Conservation (phyloP, 1,140 invertebrate species). For the Platyscapa corneri region DNA sequence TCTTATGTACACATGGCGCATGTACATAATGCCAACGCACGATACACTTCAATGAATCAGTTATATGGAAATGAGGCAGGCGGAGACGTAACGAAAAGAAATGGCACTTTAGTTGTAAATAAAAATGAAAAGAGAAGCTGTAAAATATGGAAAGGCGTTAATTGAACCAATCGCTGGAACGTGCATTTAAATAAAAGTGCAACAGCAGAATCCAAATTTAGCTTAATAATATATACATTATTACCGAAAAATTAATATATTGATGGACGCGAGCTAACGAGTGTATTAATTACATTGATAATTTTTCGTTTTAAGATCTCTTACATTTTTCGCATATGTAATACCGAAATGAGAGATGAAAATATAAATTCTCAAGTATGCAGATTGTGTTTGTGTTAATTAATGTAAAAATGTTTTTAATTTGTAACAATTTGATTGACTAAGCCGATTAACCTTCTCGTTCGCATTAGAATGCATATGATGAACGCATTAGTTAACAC, state of each 20-base stretch:
- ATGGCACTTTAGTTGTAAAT: constrained; percentile 55
- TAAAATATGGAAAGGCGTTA: constrained; percentile 52
- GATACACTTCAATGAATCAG: constrained; percentile 48
- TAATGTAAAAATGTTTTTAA: constrained; percentile 37
- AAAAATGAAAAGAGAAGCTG: constrained; percentile 52
- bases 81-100: neutral
- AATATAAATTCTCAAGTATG: constrained; percentile 32
- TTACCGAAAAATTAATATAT: constrained; percentile 58
- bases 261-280: constrained; percentile 59
- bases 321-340: constrained; percentile 57
- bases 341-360: constrained; percentile 40
- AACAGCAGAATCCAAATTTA: constrained; percentile 48
- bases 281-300: constrained; percentile 59
- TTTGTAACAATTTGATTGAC: neutral
- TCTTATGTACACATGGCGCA: constrained; percentile 62
- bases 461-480: neutral
- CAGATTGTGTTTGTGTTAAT: constrained; percentile 58
- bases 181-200: constrained; percentile 38
- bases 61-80: constrained; percentile 31
- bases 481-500: constrained; percentile 56
- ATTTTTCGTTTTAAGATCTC: constrained; percentile 45
- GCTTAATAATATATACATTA: constrained; percentile 48
- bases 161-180: constrained; percentile 20
- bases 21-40: constrained; percentile 56
- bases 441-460: neutral